phyloP scores from a whole-genome alignment of 2,888 invertebrate genomes.

The Unio delphinus region DNA sequence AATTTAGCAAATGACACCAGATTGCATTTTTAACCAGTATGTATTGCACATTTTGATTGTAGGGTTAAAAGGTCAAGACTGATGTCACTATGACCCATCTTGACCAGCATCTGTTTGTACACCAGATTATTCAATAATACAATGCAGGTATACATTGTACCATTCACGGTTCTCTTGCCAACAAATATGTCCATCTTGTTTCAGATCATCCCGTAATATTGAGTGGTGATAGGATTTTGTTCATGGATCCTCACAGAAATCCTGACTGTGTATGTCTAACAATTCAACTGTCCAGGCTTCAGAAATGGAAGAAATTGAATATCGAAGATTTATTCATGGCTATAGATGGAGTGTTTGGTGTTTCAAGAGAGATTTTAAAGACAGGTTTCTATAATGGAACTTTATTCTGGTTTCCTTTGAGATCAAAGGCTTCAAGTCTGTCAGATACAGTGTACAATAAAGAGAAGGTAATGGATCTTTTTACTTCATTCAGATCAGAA shows the following conservation, averaged over 20 bases:
- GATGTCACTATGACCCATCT: too few relatives aligned
- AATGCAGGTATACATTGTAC: too few relatives aligned
- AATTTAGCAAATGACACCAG: too few relatives aligned
- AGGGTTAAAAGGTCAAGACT: too few relatives aligned
- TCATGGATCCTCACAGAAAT: conserved; percentile 57
- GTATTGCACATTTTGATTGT: too few relatives aligned
- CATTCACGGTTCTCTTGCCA: too few relatives aligned
- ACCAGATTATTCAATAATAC: too few relatives aligned
- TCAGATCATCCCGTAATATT: conserved; percentile 61
- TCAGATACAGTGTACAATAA: conserved; percentile 48
- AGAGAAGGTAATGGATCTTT: conserved; percentile 48
- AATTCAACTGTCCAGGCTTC: conserved; percentile 21
- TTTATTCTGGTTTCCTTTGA: conserved; percentile 64
- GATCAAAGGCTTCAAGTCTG: conserved; percentile 44
- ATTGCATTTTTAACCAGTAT: too few relatives aligned
- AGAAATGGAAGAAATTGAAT: conserved; percentile 21
- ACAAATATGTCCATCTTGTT: too few relatives aligned
- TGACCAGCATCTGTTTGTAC: too few relatives aligned
- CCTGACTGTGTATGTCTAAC: conserved; percentile 29
- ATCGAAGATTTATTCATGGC: conserved; percentile 31
- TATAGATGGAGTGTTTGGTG: conserved; percentile 47
- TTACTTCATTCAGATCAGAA: conserved; percentile 51
- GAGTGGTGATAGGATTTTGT: conserved; percentile 55
- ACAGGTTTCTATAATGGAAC: conserved; percentile 54
- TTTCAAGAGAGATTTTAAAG: conserved; percentile 23